Evolutionary conservation across 2,888 invertebrate species (phyloP).

Genomic region (Parnassius mnemosyne): DNA sequence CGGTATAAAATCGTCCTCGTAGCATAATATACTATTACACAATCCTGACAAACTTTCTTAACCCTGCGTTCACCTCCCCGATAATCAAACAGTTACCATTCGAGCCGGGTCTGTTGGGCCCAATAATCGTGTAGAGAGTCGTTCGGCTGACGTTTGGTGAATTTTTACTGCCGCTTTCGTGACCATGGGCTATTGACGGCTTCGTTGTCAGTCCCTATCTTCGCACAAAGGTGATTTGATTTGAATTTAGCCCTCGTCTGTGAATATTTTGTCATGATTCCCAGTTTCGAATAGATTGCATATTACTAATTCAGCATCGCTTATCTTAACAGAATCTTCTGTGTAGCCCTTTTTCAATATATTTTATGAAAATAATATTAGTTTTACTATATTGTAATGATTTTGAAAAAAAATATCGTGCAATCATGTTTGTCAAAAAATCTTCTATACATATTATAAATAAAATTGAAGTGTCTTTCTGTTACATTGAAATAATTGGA

Average conservation of each 20-base stretch:
- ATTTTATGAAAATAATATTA: too few species aligned
- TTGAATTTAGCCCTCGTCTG: neutral
- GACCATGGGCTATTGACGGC: constrained; percentile 34
- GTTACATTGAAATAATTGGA: too few species aligned
- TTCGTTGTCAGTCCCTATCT: constrained; percentile 24
- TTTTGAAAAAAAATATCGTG: too few species aligned
- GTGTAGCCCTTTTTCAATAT: too few species aligned
- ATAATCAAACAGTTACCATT: constrained; percentile 51
- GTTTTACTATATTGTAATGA: too few species aligned
- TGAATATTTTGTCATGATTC: neutral
- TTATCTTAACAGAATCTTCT: too few species aligned
- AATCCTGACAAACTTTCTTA: constrained; percentile 19
- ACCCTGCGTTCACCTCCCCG: constrained; percentile 26
- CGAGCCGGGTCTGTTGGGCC: constrained; percentile 42
- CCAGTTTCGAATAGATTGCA: neutral
- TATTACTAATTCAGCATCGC: too few species aligned
- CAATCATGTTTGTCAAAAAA: too few species aligned
- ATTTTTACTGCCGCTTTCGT: constrained; percentile 59
- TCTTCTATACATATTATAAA: too few species aligned
- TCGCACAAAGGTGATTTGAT: constrained; percentile 10
- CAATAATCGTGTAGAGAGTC: constrained; percentile 52
- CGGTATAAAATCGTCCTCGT: constrained; percentile 2
- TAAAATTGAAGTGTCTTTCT: too few species aligned
- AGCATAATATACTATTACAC: constrained; percentile 6
- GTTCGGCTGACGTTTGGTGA: constrained; percentile 56